Evolutionary conservation across 1,140 invertebrate genomes (phyloP).

Genomic region (Bombus sylvicola): DNA sequence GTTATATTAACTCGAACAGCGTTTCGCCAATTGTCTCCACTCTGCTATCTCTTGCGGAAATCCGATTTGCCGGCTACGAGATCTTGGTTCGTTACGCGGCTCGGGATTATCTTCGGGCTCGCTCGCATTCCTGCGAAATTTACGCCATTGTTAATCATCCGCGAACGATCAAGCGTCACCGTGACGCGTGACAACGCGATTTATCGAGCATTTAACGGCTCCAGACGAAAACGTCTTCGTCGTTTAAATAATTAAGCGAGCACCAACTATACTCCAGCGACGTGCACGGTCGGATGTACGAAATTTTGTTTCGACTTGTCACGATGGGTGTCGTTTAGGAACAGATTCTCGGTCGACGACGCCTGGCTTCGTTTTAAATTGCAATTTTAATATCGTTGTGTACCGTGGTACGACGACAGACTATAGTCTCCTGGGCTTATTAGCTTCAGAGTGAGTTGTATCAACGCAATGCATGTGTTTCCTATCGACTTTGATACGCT

Average conservation of each 20-base stretch:
- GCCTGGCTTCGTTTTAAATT: conserved; percentile 52
- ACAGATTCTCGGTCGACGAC: conserved; percentile 25
- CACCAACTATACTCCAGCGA: conserved; percentile 20
- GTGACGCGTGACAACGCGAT: conserved; percentile 21
- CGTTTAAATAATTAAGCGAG: conserved; percentile 39
- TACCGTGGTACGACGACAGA: not conserved
- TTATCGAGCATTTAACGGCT: conserved; percentile 3
- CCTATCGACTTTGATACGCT: not conserved
- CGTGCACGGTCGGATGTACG: conserved; percentile 22
- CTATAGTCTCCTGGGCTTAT: not conserved
- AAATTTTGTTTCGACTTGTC: conserved; percentile 45
- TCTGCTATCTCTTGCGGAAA: not conserved
- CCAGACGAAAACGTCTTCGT: conserved; percentile 17
- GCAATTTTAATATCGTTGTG: conserved; percentile 30
- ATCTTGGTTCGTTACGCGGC: not conserved
- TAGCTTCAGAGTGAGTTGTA: not conserved
- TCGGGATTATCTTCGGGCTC: not conserved
- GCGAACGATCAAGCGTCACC: conserved; percentile 6
- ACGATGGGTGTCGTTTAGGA: conserved; percentile 5
- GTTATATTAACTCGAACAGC: not conserved
- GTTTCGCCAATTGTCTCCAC: not conserved
- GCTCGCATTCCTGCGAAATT: not conserved
- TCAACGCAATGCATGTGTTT: not conserved
- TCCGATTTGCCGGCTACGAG: not conserved
- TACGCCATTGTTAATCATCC: conserved; percentile 16